Evolutionary conservation across 2,797 vertebrate species (phyloP), one percentile per base, ranked within the genome.

Genomic region (Tinamus major): DNA sequence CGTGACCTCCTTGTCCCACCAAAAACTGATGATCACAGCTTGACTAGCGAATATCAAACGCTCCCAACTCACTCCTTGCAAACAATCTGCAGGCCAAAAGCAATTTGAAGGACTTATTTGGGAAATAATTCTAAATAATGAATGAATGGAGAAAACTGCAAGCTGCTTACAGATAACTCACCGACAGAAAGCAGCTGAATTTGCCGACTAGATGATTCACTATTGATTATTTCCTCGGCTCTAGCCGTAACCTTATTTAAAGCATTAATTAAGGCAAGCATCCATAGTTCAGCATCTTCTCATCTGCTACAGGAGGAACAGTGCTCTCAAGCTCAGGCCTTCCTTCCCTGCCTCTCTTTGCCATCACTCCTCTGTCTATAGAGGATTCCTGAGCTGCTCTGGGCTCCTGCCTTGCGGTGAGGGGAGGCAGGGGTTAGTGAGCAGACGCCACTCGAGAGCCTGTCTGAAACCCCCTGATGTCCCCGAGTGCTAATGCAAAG

Each of bases 111-210:
- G 92, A 92, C 94, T 95, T 96, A 95, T 96, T 93, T 84, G 87
- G 92, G 92, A 94, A 95, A 96, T 96, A 93, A 95, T 96, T 96
- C 85, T 96, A 95, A 96, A 96, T 95, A 95, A 96, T 93, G 89
- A 92, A 93, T 90, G 89, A 79, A 77, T 6, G 83, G 75, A 90
- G 95, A 68, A 82, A 95, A 86, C 74, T 85, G 91, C 95, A 94
- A 90, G 89, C 96, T 94, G 89, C 88, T 95, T 95, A 71, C 93
- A 92, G 87, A 95, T 76, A 93, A 91, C 68, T 96, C 33, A 61
- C 85, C 63, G 1, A 9, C n/a, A 35, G 75, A 79, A 94, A 94
- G 90, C 83, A 91, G 93, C 93, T 96, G 94, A 95, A 92, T 95
- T 81, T 42, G 89, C 96, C 49, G 51, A 80, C 91, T 62, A 51